Conservation (phyloP, 2,113 vertebrate genomes). For the Lucifuga dentata region DNA sequence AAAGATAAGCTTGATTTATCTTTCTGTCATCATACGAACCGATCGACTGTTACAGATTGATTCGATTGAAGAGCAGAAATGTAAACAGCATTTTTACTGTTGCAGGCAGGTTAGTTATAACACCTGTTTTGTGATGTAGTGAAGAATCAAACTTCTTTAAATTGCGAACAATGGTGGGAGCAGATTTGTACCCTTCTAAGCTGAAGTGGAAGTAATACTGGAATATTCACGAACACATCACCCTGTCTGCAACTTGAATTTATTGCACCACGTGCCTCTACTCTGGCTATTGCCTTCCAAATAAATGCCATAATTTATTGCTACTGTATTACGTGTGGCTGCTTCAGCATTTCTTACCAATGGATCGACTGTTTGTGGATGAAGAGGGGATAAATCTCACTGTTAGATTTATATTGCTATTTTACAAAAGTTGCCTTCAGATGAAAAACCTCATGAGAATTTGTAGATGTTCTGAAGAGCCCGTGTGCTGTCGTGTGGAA, state of each 20-base stretch:
- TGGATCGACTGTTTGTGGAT: neutral
- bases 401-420: no score
- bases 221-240: neutral
- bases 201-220: neutral
- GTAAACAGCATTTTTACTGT: no score
- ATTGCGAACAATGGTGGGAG: constrained; percentile 35
- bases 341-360: neutral
- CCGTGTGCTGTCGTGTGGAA: no score
- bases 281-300: neutral
- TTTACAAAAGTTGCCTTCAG: neutral
- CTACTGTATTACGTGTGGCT: neutral
- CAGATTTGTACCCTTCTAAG: constrained; percentile 13
- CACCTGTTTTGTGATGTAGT: neutral
- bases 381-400: neutral
- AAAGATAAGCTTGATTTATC: no score
- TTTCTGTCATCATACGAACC: no score
- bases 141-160: constrained; percentile 18
- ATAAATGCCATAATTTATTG: neutral
- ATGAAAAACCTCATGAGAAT: neutral
- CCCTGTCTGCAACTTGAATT: neutral
- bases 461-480: no score
- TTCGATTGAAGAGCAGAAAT: no score
- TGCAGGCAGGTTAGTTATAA: no score
- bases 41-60: no score
- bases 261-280: neutral